These are phyloP conservation scores for Autographa gamma DNA, from an alignment of 2,888 invertebrate genomes.

Conservation along the genomic window DNA sequence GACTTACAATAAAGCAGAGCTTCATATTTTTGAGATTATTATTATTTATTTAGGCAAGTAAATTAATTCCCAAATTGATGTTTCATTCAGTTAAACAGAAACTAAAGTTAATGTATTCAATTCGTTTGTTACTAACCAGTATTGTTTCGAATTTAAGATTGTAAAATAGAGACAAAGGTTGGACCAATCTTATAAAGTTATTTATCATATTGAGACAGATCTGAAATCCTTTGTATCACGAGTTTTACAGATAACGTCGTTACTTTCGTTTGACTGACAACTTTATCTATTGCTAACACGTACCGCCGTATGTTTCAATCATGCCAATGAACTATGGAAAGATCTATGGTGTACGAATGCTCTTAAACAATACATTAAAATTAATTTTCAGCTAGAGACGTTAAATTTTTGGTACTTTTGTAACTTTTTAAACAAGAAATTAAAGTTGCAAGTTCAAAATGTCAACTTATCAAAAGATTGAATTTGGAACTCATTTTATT, in stretches of 20 bases:
- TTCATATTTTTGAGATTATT: too few species aligned
- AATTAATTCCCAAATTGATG: too few species aligned
- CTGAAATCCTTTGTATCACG: conserved; percentile 3
- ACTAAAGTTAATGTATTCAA: too few species aligned
- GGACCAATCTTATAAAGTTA: background rate
- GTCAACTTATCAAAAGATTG: background rate
- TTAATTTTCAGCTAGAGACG: too few species aligned
- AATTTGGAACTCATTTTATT: too few species aligned
- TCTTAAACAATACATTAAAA: too few species aligned
- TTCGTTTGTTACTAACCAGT: background rate
- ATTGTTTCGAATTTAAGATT: background rate
- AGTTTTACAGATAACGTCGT: background rate
- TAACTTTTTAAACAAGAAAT: too few species aligned
- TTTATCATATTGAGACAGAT: background rate
- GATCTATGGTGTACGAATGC: background rate
- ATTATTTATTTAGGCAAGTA: too few species aligned
- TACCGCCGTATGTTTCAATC: background rate
- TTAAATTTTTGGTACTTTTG: too few species aligned
- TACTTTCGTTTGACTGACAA: background rate
- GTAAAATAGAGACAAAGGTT: background rate
- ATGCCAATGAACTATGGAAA: background rate
- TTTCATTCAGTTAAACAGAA: too few species aligned
- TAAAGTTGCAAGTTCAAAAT: too few species aligned
- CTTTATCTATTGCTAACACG: background rate
- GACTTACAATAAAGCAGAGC: too few species aligned